These are phyloP conservation scores for Mohoua ochrocephala DNA, from an alignment of 2,113 vertebrate species.

Conservation along the genomic window DNA sequence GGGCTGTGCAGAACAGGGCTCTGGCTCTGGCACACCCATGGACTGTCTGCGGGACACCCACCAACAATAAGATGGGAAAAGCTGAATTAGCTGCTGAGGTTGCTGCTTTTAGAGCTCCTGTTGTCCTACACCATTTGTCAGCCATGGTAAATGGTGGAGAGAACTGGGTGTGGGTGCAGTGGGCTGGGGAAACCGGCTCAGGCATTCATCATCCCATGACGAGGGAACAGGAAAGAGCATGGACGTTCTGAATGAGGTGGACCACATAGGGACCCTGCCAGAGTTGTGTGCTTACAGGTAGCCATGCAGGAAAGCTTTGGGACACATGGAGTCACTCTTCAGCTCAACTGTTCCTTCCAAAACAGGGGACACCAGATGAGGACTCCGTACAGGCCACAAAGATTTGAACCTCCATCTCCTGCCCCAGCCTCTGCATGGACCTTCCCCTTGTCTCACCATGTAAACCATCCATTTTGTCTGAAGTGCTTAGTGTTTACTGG, in stretches of 20 bases:
- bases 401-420: not conserved
- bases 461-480: not conserved
- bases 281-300: not conserved
- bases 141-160: not conserved
- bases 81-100: not conserved
- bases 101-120: not conserved
- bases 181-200: not conserved
- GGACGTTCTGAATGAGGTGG: not conserved
- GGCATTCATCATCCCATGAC: not conserved
- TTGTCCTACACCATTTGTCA: not conserved
- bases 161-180: not conserved
- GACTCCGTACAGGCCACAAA: not conserved
- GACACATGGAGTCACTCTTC: not conserved
- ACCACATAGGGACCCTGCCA: not conserved
- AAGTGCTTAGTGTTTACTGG: not conserved
- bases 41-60: fast-evolving
- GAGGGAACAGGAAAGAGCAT: not conserved
- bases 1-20: not conserved
- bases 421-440: not conserved
- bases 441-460: not conserved
- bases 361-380: not conserved
- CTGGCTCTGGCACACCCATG: not conserved
- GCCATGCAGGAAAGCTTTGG: not conserved
- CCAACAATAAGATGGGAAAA: not conserved
- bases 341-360: not conserved